Evolutionary conservation across 2,888 invertebrate genomes (phyloP).

Genomic region (Serripes groenlandicus): DNA sequence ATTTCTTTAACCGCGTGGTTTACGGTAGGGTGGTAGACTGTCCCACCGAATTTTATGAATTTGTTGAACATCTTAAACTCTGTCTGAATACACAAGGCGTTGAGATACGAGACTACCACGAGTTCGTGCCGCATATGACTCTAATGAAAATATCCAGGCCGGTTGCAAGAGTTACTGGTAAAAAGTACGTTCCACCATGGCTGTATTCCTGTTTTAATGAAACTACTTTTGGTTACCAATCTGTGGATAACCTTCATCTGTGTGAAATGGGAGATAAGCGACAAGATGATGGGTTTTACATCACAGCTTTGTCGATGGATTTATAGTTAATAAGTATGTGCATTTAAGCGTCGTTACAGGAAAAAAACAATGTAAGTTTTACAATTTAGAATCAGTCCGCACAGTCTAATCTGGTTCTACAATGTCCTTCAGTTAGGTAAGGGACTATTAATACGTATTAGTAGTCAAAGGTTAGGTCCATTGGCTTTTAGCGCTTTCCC

Average conservation of each 20-base stretch:
- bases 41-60: conserved; percentile 79
- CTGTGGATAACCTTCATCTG: conserved; percentile 83
- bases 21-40: conserved; percentile 84
- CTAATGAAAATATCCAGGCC: conserved; percentile 86
- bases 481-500: too few species aligned
- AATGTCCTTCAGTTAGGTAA: too few species aligned
- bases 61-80: conserved; percentile 82
- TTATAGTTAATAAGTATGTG: too few species aligned
- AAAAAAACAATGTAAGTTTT: too few species aligned
- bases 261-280: conserved; percentile 85
- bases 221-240: conserved; percentile 83
- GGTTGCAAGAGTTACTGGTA: conserved; percentile 78
- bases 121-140: conserved; percentile 87
- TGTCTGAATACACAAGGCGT: conserved; percentile 81
- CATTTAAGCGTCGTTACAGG: too few species aligned
- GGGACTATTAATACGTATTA: too few species aligned
- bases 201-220: conserved; percentile 82
- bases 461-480: too few species aligned
- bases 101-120: conserved; percentile 85
- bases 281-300: conserved; percentile 86
- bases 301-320: conserved; percentile 58
- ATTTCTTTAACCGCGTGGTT: conserved; percentile 86
- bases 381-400: too few species aligned
- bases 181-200: conserved; percentile 82
- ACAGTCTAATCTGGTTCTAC: too few species aligned